Conservation (phyloP, 2,797 vertebrate genomes). For the Mycteria americana region DNA sequence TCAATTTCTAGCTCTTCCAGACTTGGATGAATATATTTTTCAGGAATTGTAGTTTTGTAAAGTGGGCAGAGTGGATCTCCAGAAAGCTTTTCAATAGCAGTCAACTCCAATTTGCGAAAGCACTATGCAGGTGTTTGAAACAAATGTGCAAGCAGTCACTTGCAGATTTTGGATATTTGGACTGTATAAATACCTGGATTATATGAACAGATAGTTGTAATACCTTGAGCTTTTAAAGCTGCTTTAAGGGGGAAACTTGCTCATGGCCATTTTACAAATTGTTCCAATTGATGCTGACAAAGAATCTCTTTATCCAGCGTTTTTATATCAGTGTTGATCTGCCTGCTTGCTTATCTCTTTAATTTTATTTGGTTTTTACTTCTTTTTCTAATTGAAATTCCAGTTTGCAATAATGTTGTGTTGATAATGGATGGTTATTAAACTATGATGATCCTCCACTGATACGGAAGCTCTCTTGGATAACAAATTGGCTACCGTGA, state of each 20-base stretch:
- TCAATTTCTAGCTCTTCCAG: background rate
- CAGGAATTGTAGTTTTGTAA: background rate
- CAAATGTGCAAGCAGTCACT: background rate
- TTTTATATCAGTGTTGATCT: slow-evolving; percentile 19
- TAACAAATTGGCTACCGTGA: slow-evolving; percentile 27
- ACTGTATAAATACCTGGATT: background rate
- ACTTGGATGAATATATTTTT: background rate
- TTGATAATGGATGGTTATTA: slow-evolving; percentile 40
- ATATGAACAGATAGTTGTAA: background rate
- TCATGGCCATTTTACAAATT: slow-evolving; percentile 10
- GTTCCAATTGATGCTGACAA: slow-evolving; percentile 13
- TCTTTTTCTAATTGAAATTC: slow-evolving; percentile 38
- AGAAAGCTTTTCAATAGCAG: background rate
- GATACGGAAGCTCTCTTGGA: slow-evolving; percentile 2
- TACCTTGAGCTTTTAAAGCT: background rate
- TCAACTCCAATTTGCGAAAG: background rate
- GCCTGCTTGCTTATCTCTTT: slow-evolving; percentile 9
- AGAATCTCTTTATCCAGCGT: background rate
- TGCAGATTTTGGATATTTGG: background rate
- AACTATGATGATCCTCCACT: slow-evolving; percentile 18
- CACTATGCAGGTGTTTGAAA: background rate
- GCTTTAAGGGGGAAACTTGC: background rate
- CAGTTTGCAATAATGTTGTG: background rate
- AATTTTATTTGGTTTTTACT: slow-evolving; percentile 32
- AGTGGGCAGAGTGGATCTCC: background rate